Percentiles rank a stretch among this genome's conserved stretches.
phyloP scores from a whole-genome alignment of 2,797 vertebrate genomes.

The Pipistrellus nathusii region DNA sequence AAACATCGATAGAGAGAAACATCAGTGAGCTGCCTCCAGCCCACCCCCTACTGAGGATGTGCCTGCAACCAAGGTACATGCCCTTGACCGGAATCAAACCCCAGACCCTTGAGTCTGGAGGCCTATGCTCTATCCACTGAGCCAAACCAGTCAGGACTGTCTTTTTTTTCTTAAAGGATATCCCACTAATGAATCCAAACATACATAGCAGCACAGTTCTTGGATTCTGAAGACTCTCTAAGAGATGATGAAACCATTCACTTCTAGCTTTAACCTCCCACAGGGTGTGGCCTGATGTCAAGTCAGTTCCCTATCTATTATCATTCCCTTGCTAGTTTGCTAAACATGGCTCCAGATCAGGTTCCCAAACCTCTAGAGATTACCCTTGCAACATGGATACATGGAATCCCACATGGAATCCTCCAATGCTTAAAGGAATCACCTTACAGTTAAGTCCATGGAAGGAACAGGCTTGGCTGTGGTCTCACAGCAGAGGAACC shows the following conservation, averaged over 20 bases:
- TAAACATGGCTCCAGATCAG: neutral
- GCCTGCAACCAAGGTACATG: too few relatives aligned
- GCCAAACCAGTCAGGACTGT: too few relatives aligned
- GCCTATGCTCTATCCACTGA: too few relatives aligned
- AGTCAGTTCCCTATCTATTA: neutral
- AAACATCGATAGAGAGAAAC: too few relatives aligned
- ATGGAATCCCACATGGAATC: neutral
- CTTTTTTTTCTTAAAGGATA: neutral
- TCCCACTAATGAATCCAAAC: neutral
- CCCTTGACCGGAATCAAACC: too few relatives aligned
- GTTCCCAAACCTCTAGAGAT: neutral
- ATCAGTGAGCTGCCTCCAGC: too few relatives aligned
- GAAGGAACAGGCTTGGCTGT: neutral
- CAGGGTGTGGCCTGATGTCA: neutral
- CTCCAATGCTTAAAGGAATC: neutral
- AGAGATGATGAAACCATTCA: neutral
- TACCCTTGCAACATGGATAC: neutral
- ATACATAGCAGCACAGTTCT: neutral
- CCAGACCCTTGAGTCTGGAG: too few relatives aligned
- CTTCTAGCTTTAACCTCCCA: neutral
- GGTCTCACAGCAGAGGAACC: neutral
- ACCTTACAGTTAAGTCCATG: neutral
- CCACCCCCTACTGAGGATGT: too few relatives aligned
- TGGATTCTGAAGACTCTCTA: conserved; percentile 13
- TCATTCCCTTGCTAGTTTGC: neutral